Conservation (phyloP, 1,140 invertebrate species). For the Bombus turneri region DNA sequence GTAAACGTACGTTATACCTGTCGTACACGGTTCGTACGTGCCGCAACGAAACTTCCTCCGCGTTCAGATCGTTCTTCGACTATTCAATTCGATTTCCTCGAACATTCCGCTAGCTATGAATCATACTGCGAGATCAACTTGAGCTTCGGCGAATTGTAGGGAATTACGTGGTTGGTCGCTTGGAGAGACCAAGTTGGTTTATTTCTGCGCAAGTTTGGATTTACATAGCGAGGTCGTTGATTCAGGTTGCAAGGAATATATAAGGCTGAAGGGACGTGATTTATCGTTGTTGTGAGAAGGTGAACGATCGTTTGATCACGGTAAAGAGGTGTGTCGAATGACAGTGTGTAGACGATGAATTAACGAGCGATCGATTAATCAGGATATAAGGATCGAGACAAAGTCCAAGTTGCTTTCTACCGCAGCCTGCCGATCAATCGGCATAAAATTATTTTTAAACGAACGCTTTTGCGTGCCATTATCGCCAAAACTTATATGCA, state of each 20-base stretch:
- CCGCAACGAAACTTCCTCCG: background rate
- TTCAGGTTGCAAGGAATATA: background rate
- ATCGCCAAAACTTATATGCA: rapidly evolving
- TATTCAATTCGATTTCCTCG: background rate
- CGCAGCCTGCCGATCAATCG: rapidly evolving
- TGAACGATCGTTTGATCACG: conserved; percentile 3
- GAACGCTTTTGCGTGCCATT: background rate
- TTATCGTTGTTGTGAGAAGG: background rate
- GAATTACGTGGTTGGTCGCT: background rate
- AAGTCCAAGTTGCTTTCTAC: too few relatives aligned
- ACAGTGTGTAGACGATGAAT: background rate
- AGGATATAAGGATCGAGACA: background rate
- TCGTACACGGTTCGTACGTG: background rate
- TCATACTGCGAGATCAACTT: background rate
- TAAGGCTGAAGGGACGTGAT: background rate
- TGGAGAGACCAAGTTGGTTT: background rate
- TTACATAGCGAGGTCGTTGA: background rate
- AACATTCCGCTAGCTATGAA: background rate
- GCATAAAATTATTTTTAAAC: background rate
- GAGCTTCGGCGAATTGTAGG: too few relatives aligned
- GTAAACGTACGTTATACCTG: background rate
- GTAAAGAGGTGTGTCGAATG: background rate
- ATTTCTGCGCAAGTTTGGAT: background rate
- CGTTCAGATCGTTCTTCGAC: background rate
- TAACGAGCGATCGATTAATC: background rate